Evolutionary conservation across 2,888 invertebrate species (phyloP), one percentile per base, ranked within the genome.

Genomic region (Melieria omissa): DNA sequence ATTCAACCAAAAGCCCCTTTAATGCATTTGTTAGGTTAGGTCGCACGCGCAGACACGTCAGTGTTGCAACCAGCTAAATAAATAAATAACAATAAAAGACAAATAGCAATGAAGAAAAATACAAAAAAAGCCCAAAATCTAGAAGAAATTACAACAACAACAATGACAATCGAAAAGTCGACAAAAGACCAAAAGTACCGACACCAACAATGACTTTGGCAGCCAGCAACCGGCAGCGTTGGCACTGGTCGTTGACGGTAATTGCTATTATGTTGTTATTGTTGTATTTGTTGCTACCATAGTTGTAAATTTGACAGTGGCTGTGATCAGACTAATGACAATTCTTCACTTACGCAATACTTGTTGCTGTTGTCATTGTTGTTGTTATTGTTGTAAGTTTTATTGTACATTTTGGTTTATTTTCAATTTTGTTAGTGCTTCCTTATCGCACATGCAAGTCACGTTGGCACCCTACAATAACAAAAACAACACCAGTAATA

Each of bases 361-460:
- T 5, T 29, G 29, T 58, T 41, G 61, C 44, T 46, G 46, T 16
- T 16, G 16, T 45, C 9, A 12, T n/a, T 63, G 63, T 63, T 63
- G 49, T 63, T 63, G 49, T 41, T 58, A 9, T 42, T 16, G 8
- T 7, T 29, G 41, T 16, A 29, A 44, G 29, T 62, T 16, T 42
- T 52, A 60, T 16, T 60, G 60, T 14, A 16, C 41, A 12, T 41
- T 41, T 60, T 16, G 29, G 29, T 29, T 29, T 1, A 29, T 29
- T 29, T 1, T 29, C 29, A 29, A 29, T 29, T 29, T 44, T 45
- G 62, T 12, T 62, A 45, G 9, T n/a, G 45, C 12, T 29, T 47
- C 10, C 46, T 47, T 71, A 78, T 80, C 71, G 73, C 69, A 10
- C 6, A 81, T 52, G 49, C 83, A 73, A 74, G 79, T 82, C 81